Conservation (phyloP, 2,113 vertebrate genomes). For the Camelus bactrianus region DNA sequence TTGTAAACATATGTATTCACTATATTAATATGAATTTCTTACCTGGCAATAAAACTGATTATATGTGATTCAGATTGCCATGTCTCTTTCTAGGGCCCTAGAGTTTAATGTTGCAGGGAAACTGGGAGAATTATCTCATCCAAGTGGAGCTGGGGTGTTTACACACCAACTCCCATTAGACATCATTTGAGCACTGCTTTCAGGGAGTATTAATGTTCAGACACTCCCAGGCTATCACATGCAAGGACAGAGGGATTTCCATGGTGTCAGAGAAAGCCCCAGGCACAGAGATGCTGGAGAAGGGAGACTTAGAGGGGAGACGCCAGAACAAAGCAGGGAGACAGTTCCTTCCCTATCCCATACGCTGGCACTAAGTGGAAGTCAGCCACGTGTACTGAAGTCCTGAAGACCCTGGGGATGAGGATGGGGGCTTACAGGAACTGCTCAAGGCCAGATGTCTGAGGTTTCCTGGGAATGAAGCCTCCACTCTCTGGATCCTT, state of each 20-base stretch:
- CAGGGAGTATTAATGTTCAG: neutral
- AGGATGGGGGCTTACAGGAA: neutral
- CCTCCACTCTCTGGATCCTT: neutral
- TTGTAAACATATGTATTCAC: slow-evolving; percentile 97
- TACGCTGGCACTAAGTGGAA: neutral
- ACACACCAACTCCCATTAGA: neutral
- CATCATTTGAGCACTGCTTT: neutral
- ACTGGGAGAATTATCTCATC: neutral
- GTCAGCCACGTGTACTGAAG: neutral
- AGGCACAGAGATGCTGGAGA: neutral
- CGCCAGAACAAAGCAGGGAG: no score
- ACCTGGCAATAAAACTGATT: slow-evolving; percentile 98
- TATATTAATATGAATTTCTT: slow-evolving; percentile 99
- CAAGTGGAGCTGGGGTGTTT: neutral
- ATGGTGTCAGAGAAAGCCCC: neutral
- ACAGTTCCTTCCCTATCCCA: no score
- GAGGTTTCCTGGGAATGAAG: neutral
- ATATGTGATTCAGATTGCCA: slow-evolving; percentile 85
- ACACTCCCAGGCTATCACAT: neutral
- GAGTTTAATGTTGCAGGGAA: neutral
- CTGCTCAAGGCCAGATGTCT: neutral
- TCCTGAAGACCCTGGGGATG: neutral
- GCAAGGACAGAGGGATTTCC: neutral
- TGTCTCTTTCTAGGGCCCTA: neutral
- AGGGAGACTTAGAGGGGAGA: no score